Conservation (phyloP, 2,113 vertebrate genomes). For the Labrus mixtus region DNA sequence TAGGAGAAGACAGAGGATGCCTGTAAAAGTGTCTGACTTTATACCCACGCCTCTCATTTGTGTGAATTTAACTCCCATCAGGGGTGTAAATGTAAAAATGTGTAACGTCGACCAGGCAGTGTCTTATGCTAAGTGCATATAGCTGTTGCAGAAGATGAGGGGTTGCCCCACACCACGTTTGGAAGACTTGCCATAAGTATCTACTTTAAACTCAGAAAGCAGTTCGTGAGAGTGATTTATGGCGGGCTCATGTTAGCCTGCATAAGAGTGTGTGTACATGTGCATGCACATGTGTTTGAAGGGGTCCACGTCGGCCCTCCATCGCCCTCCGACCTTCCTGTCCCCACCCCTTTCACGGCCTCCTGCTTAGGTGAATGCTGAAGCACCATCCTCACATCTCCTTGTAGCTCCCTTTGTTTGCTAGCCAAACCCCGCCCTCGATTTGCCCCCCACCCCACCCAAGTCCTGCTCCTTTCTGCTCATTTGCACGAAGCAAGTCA, state of each 20-base stretch:
- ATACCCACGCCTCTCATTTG: constrained; percentile 37
- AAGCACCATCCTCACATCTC: constrained; percentile 68
- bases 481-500: constrained; percentile 41
- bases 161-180: constrained; percentile 7
- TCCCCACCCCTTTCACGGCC: constrained; percentile 66
- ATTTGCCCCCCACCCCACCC: background rate
- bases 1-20: constrained; percentile 52
- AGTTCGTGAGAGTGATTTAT: constrained; percentile 66
- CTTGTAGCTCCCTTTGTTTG: constrained; percentile 76
- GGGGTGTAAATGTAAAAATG: constrained; percentile 37
- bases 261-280: constrained; percentile 30
- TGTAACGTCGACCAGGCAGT: background rate
- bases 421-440: constrained; percentile 62
- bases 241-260: constrained; percentile 48
- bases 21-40: constrained; percentile 61
- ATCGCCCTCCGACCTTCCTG: constrained; percentile 58
- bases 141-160: constrained; percentile 18
- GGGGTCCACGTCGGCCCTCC: constrained; percentile 42
- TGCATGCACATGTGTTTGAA: constrained; percentile 31
- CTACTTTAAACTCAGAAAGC: constrained; percentile 37
- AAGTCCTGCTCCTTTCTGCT: constrained; percentile 28
- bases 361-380: constrained; percentile 65
- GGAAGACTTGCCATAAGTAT: constrained; percentile 19
- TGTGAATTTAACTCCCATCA: constrained; percentile 42
- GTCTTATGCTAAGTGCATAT: background rate